phyloP scores from a whole-genome alignment of 2,797 vertebrate genomes.

The Dromococcyx pavoninus region DNA sequence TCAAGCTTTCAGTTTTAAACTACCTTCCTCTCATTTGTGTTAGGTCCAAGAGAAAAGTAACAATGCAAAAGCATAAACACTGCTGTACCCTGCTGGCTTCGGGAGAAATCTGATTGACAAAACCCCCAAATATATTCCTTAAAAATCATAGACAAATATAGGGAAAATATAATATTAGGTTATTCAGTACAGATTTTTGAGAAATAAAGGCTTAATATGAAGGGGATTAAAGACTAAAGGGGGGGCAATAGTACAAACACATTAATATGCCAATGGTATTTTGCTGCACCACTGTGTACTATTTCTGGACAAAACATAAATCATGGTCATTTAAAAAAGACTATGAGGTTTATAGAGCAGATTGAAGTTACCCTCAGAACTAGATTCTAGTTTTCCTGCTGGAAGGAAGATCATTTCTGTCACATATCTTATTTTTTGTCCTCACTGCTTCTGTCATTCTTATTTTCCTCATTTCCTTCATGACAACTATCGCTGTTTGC shows the following conservation, averaged over 20 bases:
- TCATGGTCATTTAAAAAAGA: background rate
- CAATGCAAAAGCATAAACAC: background rate
- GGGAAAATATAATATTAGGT: background rate
- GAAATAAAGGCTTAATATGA: background rate
- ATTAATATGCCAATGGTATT: background rate
- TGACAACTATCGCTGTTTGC: constrained; percentile 7
- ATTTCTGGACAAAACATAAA: background rate
- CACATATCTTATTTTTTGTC: background rate
- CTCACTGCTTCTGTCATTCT: background rate
- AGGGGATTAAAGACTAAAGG: background rate
- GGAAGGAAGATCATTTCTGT: background rate
- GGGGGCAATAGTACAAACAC: background rate
- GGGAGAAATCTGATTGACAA: background rate
- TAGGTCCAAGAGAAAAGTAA: background rate
- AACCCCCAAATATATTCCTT: background rate
- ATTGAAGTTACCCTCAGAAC: constrained; percentile 1
- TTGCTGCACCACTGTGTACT: background rate
- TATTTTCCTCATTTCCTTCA: constrained; percentile 10
- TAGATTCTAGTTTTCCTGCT: background rate
- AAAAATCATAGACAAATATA: background rate
- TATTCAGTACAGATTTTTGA: background rate
- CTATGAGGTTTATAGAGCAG: constrained; percentile 1
- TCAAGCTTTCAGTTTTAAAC: constrained; percentile 41
- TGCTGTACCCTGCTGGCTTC: background rate
- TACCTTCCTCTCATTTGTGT: background rate